phyloP scores from a whole-genome alignment of 92 coral and sea anemone species.

The Palythoa grandiflora region DNA sequence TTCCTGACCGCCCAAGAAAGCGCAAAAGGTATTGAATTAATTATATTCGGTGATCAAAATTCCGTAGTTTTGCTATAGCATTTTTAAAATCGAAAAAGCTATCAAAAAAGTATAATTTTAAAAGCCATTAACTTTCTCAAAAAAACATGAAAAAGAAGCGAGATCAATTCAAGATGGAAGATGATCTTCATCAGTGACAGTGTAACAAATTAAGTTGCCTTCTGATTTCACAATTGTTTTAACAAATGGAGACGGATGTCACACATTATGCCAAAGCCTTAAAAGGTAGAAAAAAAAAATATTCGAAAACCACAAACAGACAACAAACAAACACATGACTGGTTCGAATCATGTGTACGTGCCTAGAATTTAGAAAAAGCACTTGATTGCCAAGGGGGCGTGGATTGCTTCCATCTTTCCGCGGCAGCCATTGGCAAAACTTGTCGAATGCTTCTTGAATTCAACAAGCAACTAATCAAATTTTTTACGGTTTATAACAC shows the following conservation, averaged over 20 bases:
- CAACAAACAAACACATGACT: slow-evolving; percentile 29
- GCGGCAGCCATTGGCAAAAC: background rate
- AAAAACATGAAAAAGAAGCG: too few relatives aligned
- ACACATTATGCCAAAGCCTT: background rate
- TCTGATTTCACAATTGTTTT: background rate
- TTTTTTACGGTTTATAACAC: background rate
- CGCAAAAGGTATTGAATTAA: too few relatives aligned
- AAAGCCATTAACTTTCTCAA: too few relatives aligned
- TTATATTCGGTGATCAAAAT: too few relatives aligned
- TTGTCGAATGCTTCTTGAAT: background rate
- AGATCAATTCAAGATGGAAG: background rate
- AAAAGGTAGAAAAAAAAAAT: background rate
- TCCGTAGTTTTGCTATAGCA: too few relatives aligned
- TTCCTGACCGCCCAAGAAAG: too few relatives aligned
- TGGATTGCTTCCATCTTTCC: slow-evolving; percentile 2
- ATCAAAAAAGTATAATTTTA: too few relatives aligned
- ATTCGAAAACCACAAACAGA: slow-evolving; percentile 15
- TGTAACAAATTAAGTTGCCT: background rate
- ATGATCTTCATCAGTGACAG: background rate
- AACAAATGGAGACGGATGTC: slow-evolving; percentile 14
- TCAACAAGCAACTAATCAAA: background rate
- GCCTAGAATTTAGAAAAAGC: slow-evolving; percentile 9
- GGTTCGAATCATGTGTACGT: slow-evolving; percentile 17
- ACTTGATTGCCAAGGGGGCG: slow-evolving; percentile 29
- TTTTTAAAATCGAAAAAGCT: too few relatives aligned